phyloP scores from a whole-genome alignment of 2,797 vertebrate genomes.

The Esox lucius region DNA sequence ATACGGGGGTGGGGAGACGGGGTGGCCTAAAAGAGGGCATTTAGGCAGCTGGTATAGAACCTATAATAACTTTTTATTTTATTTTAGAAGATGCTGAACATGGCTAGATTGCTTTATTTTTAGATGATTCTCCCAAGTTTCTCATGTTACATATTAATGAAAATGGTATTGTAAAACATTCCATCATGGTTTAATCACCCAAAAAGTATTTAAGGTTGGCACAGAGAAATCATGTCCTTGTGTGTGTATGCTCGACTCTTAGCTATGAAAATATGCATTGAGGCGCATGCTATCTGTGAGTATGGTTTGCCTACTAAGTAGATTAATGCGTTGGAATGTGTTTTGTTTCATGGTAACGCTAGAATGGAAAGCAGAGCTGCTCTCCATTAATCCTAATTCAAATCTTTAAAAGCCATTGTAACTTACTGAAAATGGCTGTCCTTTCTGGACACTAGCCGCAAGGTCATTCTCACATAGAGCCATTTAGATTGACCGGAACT shows the following conservation, averaged over 20 bases:
- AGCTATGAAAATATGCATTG: neutral
- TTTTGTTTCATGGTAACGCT: neutral
- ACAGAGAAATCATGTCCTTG: neutral
- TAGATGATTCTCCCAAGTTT: neutral
- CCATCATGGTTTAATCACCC: neutral
- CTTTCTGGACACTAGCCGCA: neutral
- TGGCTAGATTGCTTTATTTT: neutral
- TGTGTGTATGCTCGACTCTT: neutral
- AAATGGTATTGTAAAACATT: neutral
- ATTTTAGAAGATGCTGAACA: neutral
- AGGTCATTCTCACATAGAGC: conserved; percentile 5
- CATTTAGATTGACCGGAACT: neutral
- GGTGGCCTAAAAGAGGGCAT: conserved; percentile 24
- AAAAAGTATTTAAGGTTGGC: neutral
- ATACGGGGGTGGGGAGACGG: conserved; percentile 25
- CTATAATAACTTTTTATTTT: neutral
- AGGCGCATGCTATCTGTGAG: neutral
- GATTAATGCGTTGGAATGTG: conserved; percentile 42
- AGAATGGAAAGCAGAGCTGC: neutral
- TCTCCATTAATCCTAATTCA: no score
- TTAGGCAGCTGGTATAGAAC: conserved; percentile 25
- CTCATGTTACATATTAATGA: neutral
- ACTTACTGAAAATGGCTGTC: conserved; percentile 20
- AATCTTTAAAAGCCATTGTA: conserved; percentile 17
- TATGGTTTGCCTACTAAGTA: conserved; percentile 26